These are phyloP conservation scores for Laupala kohalensis DNA, from an alignment of 1,140 invertebrate genomes.

Conservation along the genomic window DNA sequence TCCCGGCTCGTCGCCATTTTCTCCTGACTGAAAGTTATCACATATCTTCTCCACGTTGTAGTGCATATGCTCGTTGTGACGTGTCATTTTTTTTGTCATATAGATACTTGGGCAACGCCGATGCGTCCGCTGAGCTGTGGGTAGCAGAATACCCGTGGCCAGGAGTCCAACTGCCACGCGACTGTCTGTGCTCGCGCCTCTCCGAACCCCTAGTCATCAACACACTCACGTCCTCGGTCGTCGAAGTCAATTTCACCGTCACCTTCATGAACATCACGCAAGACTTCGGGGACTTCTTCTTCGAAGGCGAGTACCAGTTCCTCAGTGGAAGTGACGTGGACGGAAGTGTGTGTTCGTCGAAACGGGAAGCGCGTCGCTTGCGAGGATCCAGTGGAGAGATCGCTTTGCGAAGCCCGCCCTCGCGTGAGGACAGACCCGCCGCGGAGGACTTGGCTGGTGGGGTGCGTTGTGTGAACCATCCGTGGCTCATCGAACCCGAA, in stretches of 20 bases:
- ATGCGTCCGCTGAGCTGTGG: conserved; percentile 39
- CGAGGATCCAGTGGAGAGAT: conserved; percentile 59
- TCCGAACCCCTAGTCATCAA: conserved; percentile 41
- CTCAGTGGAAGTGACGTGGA: conserved; percentile 23
- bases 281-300: conserved; percentile 65
- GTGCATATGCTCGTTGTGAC: too few relatives aligned
- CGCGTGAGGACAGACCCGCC: conserved; percentile 18
- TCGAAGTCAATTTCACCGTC: conserved; percentile 59
- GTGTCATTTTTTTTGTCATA: too few relatives aligned
- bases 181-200: conserved; percentile 61
- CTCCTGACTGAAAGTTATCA: too few relatives aligned
- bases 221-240: conserved; percentile 45
- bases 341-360: conserved; percentile 12
- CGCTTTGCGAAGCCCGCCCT: conserved; percentile 33
- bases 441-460: conserved; percentile 12
- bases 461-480: conserved; percentile 49
- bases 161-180: conserved; percentile 45
- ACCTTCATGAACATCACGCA: conserved; percentile 69
- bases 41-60: too few relatives aligned
- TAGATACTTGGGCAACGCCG: background rate
- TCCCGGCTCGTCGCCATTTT: too few relatives aligned
- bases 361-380: conserved; percentile 44
- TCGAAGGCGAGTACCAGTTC: conserved; percentile 67
- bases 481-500: conserved; percentile 64
- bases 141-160: conserved; percentile 62